Evolutionary conservation across 2,113 vertebrate species (phyloP), one percentile per base, ranked within the genome.

Genomic region (Rhinichthys klamathensis): DNA sequence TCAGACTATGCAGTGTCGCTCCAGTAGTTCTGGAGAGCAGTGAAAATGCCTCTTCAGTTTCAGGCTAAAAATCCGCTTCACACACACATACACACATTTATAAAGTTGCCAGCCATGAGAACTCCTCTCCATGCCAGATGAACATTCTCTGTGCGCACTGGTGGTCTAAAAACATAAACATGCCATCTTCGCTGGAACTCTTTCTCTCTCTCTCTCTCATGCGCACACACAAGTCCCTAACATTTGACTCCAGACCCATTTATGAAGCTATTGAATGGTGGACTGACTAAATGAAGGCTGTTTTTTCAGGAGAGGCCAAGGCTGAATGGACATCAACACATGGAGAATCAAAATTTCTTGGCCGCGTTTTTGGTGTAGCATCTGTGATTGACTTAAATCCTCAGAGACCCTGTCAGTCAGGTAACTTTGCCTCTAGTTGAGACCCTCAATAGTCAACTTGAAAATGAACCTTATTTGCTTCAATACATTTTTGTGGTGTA

Each of bases 1-100:
- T 83, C 81, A 83, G 67, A 56, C 81, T 83, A 73, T 83, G 81
- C 81, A 83, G 67, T 72, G 67, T 83, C 81, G 67, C 67, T 83
- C 81, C 65, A 83, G 81, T 83, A 83, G 81, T 83, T 83, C 13
- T 72, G 23, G 67, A 83, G 81, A 83, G 81, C 44, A 83, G 30
- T 83, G 67, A 83, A 83, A 83, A 83, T 83, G 16, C 77, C 49
- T 80, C 65, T 72, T 85, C 51, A 80, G 77, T 32, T 60, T 80
- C 81, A 70, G 51, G 21, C 44, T 41, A 35, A 72, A 41, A 72
- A 58, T 38, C 80, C 2, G 4, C 65, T 82, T 72, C 49, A 58
- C 44, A 32, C 58, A 38, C 78, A 70, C 54, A 58, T 7, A 30
- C 13, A 80, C 56, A 27, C 41, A 65, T 81, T 67, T 81, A 21